These are phyloP conservation scores for Epinotia nisella DNA, from an alignment of 2,888 invertebrate species.

Conservation along the genomic window DNA sequence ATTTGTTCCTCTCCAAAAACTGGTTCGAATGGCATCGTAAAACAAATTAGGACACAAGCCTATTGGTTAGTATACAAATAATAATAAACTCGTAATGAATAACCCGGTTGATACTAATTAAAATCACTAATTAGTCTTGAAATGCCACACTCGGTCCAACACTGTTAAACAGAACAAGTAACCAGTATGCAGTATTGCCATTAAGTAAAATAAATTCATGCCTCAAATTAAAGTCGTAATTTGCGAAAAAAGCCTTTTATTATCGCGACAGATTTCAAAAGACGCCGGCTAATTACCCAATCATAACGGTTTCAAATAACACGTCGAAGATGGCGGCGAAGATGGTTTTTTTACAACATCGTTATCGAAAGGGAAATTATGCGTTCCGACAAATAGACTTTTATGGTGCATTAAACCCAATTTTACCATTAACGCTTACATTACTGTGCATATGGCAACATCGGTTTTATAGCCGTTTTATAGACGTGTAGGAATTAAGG, in stretches of 20 bases:
- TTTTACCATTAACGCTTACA: constrained; percentile 45
- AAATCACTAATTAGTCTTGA: not conserved
- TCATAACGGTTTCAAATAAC: constrained; percentile 40
- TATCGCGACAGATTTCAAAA: constrained; percentile 36
- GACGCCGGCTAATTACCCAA: constrained; percentile 38
- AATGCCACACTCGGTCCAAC: not conserved
- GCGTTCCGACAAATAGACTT: constrained; percentile 46
- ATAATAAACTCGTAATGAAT: too few species aligned
- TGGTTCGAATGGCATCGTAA: too few species aligned
- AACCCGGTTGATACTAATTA: not conserved
- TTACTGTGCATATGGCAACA: constrained; percentile 42
- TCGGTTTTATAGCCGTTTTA: constrained; percentile 42
- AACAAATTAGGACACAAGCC: too few species aligned
- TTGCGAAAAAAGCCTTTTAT: constrained; percentile 23
- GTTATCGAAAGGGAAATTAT: constrained; percentile 42
- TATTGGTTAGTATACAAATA: too few species aligned
- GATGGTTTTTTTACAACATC: constrained; percentile 40
- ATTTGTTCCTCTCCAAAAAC: too few species aligned
- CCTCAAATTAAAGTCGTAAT: constrained; percentile 36
- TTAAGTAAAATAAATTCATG: constrained; percentile 19
- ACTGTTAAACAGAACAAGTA: not conserved
- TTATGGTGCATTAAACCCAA: constrained; percentile 46
- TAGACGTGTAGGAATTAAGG: not conserved
- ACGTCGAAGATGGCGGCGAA: constrained; percentile 36
- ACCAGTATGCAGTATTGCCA: constrained; percentile 33